Base-by-base conservation (phyloP, 2,113 vertebrate species). In the Strix uralensis region DNA sequence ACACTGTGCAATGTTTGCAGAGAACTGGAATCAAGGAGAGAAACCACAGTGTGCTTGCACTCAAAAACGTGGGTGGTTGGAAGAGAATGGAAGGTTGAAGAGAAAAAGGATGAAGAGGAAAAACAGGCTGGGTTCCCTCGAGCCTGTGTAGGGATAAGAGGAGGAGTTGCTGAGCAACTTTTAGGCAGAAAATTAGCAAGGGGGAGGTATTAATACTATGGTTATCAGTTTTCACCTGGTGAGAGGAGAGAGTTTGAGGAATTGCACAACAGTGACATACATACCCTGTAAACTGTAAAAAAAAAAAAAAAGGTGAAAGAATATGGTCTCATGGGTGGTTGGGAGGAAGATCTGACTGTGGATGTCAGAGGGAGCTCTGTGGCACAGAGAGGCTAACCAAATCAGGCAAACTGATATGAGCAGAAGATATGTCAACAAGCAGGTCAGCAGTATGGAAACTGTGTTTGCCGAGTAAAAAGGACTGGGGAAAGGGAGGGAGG, bases 111-210 rank as follows among this genome's bases (percentile, higher is more conserved):
- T 47, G 16, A 14, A 77, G 54, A 59, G 54, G 19, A 12, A 70
- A 72, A 36, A 40, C 46, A 34, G 49, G 1, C 12, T 83, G 44
- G 2, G 7, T 90, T 69, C 29, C 23, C 18, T 72, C 23, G 12
- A 38, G 18, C 10, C 26, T 8, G 0, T 6, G 0, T 20, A 66
- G n/a, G n/a, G 40, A 11, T 7, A 65, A 29, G 47, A 91, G 34
- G 18, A 90, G 83, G 78, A 52, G 40, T n/a, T 55, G 10, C 38
- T 22, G 26, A 67, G 17, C 26, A 59, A 8, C 49, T 61, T 72
- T 3, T 13, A 54, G 63, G 29, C 38, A 59, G 59, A 54, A 80
- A 46, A 51, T 42, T 30, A 63, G 10, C 26, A n/a, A 65, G 47
- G 26, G n/a, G 58, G 44, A 38, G 40, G 30, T 34, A 38, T 85